Percentiles rank a stretch among this genome's conserved stretches.
Evolutionary conservation across 2,113 vertebrate genomes (phyloP).

Genomic region (Pluvianellus socialis): DNA sequence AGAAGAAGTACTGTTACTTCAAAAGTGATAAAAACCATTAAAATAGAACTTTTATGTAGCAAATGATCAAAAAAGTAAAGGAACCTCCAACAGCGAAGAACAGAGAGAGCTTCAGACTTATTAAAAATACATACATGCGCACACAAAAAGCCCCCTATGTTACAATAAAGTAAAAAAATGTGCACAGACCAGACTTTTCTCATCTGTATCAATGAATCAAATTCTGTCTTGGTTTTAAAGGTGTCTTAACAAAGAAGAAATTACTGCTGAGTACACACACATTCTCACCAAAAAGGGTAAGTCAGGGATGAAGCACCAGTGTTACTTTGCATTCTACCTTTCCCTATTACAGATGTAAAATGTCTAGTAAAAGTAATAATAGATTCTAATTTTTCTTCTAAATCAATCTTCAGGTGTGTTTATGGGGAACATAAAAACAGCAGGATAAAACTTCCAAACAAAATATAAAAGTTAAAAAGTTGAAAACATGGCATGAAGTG

Average conservation of each 20-base stretch:
- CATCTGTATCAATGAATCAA: background rate
- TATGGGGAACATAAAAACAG: background rate
- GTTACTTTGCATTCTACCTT: background rate
- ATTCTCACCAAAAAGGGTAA: background rate
- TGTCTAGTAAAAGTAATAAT: background rate
- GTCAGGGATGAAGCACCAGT: background rate
- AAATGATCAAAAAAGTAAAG: background rate
- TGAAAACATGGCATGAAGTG: background rate
- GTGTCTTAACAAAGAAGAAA: background rate
- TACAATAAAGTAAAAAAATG: background rate
- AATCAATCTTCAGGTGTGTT: background rate
- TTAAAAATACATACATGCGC: background rate
- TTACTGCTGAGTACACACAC: background rate
- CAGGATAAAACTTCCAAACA: background rate
- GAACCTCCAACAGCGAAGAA: background rate
- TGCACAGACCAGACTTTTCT: background rate
- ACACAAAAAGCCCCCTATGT: background rate
- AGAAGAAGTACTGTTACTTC: background rate
- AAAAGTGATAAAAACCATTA: background rate
- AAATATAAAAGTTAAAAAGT: background rate
- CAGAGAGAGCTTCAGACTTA: background rate
- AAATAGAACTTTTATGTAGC: background rate
- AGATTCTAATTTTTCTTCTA: background rate
- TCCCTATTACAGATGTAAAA: background rate
- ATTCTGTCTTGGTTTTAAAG: background rate